Percentiles rank a stretch among this genome's conserved stretches.
phyloP scores from a whole-genome alignment of 2,113 vertebrate genomes.

The Hypomesus transpacificus region DNA sequence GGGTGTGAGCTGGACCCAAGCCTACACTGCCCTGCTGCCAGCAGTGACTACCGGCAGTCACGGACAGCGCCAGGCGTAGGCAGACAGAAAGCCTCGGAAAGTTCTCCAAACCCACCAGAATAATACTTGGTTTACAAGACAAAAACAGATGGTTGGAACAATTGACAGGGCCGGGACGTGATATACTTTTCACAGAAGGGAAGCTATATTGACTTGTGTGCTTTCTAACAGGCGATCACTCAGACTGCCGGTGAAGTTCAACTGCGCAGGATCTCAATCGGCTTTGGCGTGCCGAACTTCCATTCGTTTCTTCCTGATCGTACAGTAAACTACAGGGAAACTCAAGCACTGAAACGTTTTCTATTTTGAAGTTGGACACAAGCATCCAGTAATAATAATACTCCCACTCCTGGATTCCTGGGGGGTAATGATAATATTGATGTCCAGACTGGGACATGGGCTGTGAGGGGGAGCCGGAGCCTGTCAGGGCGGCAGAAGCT shows the following conservation, averaged over 20 bases:
- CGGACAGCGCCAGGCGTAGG: not conserved
- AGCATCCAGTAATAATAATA: not conserved
- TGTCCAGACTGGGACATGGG: no score
- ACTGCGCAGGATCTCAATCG: no score
- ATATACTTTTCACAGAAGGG: not conserved
- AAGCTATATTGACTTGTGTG: not conserved
- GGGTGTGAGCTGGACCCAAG: not conserved
- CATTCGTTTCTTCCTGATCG: no score
- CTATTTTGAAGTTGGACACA: not conserved
- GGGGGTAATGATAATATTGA: no score
- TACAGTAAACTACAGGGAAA: not conserved
- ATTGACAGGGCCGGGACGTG: not conserved
- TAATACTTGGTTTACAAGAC: not conserved
- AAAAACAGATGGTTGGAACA: conserved; percentile 6
- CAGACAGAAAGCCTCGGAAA: not conserved
- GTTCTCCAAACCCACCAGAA: not conserved
- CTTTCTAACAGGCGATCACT: not conserved
- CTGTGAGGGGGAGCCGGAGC: not conserved
- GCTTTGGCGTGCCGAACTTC: no score
- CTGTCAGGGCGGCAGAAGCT: not conserved
- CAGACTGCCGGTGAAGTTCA: no score
- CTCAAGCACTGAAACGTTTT: not conserved
- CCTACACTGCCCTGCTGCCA: no score
- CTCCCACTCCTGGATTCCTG: not conserved
- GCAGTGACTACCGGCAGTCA: no score